Conservation (phyloP, 2,797 vertebrate species). For the Xenops minutus region DNA sequence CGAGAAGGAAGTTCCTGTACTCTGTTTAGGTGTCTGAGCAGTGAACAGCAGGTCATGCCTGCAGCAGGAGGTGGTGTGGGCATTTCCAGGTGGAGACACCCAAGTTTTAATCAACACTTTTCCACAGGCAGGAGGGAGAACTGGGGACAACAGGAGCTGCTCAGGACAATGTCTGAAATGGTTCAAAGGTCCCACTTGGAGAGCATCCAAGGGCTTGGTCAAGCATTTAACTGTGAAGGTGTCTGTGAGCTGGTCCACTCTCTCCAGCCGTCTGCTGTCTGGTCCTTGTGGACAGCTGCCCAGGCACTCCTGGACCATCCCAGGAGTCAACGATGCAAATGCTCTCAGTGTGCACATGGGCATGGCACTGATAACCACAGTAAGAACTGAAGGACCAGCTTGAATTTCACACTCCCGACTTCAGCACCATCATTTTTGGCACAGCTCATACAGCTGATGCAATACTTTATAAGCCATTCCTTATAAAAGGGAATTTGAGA, state of each 20-base stretch:
- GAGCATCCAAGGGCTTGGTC: neutral
- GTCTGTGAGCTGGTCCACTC: accelerated
- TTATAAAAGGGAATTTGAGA: neutral
- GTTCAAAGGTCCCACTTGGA: neutral
- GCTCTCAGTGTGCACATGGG: accelerated
- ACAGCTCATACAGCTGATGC: neutral
- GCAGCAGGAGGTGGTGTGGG: too few species aligned
- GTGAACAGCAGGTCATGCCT: too few species aligned
- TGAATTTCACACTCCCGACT: neutral
- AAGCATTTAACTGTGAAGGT: neutral
- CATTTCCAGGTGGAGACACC: too few species aligned
- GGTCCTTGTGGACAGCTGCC: accelerated
- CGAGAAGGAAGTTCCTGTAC: too few species aligned
- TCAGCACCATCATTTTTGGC: neutral
- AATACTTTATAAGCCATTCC: neutral
- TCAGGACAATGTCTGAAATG: neutral
- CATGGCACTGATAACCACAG: neutral
- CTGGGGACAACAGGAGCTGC: too few species aligned
- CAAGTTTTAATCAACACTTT: too few species aligned
- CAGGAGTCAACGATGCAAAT: accelerated
- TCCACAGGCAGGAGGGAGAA: too few species aligned
- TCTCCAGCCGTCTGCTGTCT: neutral
- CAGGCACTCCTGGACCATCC: accelerated
- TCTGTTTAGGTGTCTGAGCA: too few species aligned
- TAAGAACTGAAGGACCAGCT: neutral